Base-by-base conservation (phyloP, 2,888 invertebrate species). In the Lathronympha strigana region DNA sequence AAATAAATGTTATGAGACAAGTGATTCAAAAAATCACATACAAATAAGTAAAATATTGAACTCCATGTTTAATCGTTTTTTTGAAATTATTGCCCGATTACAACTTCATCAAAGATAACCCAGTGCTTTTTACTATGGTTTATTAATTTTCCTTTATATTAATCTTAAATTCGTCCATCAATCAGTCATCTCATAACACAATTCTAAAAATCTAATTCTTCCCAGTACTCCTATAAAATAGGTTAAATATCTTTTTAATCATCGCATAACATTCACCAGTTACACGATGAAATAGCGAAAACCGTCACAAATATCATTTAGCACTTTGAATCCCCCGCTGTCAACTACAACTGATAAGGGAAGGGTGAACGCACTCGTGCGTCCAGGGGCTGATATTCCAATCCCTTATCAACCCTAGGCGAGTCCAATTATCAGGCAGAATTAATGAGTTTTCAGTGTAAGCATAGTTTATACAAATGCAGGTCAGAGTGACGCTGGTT, bases 311-410 rank as follows among this genome's bases (percentile, higher is more conserved):
- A 83, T 84, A 84, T 84, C 83, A 82, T 61, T 68, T 74, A 72
- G 67, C 73, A 76, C 72, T 74, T 70, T 61, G 72, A 85, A 77
- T 87, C 73, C 86, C 76, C 70, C 83, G 79, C 86, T 86, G 85
- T 77, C 76, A 77, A 84, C 86, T 84, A 80, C 77, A 83, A 84
- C 88, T 90, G 91, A 91, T 90, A 91, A 90, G 87, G 79, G 84
- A 84, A 88, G 90, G 88, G 90, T 87, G 88, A 84, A 90, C 87
- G 90, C 88, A 90, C 86, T 88, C 87, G 81, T 88, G 89, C 87
- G 88, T 87, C 85, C 89, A 88, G 87, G 88, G 84, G 23, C n/a
- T 36, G n/a, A 2, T 36, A 23, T 53, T 53, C 53, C 9, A n/a
- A 15, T 25, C 13, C n/a, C 23, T 53, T 17, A 53, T 15, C 3